Evolutionary conservation across 2,888 invertebrate species (phyloP).

Genomic region (Doris montereyensis): DNA sequence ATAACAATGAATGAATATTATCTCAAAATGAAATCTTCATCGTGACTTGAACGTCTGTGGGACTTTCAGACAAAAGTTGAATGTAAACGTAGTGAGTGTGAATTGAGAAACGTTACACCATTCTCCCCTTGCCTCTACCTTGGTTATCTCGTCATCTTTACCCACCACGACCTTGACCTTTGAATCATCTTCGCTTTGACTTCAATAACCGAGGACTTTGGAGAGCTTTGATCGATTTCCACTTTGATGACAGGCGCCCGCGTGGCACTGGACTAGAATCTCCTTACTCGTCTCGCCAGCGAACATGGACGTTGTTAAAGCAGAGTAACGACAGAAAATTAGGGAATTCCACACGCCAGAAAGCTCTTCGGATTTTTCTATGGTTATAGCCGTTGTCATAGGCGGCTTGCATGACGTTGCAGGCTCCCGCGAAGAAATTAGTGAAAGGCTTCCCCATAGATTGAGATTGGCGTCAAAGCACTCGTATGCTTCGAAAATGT

Average conservation of each 20-base stretch:
- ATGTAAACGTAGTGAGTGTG: background rate
- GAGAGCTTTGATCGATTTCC: too few relatives aligned
- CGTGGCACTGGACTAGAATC: background rate
- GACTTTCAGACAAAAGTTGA: background rate
- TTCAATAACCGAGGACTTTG: too few relatives aligned
- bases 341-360: background rate
- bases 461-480: conserved; percentile 52
- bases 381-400: conserved; percentile 46
- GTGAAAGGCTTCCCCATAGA: conserved; percentile 49
- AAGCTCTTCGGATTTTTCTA: background rate
- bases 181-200: too few relatives aligned
- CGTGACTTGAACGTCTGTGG: background rate
- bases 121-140: background rate
- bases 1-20: too few relatives aligned
- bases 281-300: background rate
- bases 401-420: conserved; percentile 52
- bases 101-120: background rate
- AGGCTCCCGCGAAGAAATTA: conserved; percentile 49
- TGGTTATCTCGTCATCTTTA: background rate
- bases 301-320: background rate
- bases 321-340: background rate
- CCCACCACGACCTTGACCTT: background rate
- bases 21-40: background rate
- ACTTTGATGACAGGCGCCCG: background rate
- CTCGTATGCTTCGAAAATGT: conserved; percentile 46